Percentiles rank a stretch among this genome's conserved stretches.
Evolutionary conservation across 2,113 vertebrate genomes (phyloP).

Genomic region (Scatophagus argus): DNA sequence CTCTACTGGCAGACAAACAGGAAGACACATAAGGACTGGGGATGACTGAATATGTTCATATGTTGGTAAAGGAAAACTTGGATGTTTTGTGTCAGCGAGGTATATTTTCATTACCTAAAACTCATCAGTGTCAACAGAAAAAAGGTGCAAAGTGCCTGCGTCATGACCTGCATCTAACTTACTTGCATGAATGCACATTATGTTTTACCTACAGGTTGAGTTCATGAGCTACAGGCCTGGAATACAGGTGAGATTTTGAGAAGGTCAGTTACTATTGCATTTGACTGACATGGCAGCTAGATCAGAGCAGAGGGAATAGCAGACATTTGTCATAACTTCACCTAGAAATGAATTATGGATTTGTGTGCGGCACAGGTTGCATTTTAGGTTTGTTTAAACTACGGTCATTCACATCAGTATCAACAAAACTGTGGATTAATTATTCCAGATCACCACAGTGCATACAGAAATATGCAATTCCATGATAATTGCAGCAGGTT

Average conservation of each 20-base stretch:
- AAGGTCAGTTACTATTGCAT: conserved; percentile 26
- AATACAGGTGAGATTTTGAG: conserved; percentile 28
- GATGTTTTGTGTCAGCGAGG: background rate
- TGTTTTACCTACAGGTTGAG: conserved; percentile 28
- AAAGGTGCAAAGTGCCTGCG: conserved; percentile 20
- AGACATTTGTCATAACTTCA: conserved; percentile 40
- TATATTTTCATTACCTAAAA: conserved; percentile 1
- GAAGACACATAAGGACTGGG: conserved; percentile 50
- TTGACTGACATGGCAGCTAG: conserved; percentile 32
- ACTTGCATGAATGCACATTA: conserved; percentile 24
- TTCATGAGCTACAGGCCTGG: conserved; percentile 51
- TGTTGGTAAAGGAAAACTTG: conserved; percentile 11
- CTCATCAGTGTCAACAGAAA: background rate
- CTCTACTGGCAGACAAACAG: conserved; percentile 77
- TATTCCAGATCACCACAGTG: background rate
- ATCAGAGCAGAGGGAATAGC: conserved; percentile 30
- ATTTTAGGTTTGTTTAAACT: conserved; percentile 38
- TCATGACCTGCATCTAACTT: conserved; percentile 32
- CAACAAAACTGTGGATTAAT: conserved; percentile 2
- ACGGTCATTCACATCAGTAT: conserved; percentile 19
- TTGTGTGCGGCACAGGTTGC: conserved; percentile 43
- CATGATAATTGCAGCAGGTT: conserved; percentile 23
- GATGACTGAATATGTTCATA: conserved; percentile 35
- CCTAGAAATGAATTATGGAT: conserved; percentile 61
- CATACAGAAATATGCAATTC: background rate